Evolutionary conservation across 2,797 vertebrate genomes (phyloP), one percentile per base, ranked within the genome.

Genomic region (Melanotaenia boesemani): DNA sequence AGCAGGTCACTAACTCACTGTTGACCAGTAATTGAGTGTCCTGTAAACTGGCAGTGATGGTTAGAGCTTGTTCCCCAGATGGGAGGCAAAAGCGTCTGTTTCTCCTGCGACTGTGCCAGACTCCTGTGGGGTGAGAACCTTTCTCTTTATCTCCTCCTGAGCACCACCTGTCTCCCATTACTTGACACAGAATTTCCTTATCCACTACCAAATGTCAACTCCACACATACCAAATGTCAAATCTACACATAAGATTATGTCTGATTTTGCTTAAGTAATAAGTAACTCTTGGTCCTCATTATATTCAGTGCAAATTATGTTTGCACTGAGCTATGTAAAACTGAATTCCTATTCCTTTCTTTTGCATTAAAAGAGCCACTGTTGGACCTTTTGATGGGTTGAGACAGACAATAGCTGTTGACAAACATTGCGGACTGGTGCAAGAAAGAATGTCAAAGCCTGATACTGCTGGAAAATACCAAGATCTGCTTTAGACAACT

Each of bases 111-210:
- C 71, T 62, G 72, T 88, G 90, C 89, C 91, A 92, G 88, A 64
- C 77, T 88, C 91, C 84, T 82, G 84, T 66, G 72, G 88, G 84
- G 83, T 75, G 79, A 87, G 75, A 90, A 85, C 81, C 86, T 86
- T 73, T 54, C 85, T 89, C 85, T 91, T 92, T 88, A 91, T 89
- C 89, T 89, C 91, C 88, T 88, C 84, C 88, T 69, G 79, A 82
- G 89, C 84, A 79, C 89, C 92, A 93, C 90, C 93, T 94, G 92
- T 90, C 88, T 87, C 73, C 80, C 74, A 88, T 91, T 91, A 91
- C 78, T 68, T 79, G 84, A 74, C 79, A 85, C 57, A 37, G 37
- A 74, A 82, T 81, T 71, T 81, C 80, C 69, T 80, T 79, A 63
- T 78, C 60, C 74, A 44, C 74, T 56, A 61, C 67, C 61, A 57